Conservation (phyloP, 2,888 invertebrate genomes). For the Andrena bucephala region DNA sequence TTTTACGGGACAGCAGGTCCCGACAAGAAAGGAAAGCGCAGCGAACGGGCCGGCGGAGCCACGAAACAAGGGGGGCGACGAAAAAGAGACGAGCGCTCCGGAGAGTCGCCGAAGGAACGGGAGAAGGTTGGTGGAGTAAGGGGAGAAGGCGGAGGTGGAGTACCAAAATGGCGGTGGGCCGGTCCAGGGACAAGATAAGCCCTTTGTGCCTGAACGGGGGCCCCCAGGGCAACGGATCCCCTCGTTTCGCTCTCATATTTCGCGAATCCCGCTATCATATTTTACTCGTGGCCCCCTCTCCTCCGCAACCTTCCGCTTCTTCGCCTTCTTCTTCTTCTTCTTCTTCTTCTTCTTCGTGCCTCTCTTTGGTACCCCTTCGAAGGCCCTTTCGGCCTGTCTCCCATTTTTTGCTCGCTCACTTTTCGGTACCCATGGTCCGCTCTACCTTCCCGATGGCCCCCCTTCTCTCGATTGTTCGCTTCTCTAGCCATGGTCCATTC, state of each 20-base stretch:
- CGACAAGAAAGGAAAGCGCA: slow-evolving; percentile 76
- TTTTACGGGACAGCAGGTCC: slow-evolving; percentile 78
- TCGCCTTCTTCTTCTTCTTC: not conserved
- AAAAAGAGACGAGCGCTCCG: slow-evolving; percentile 63
- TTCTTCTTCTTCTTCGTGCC: slow-evolving; percentile 14
- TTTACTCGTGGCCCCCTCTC: slow-evolving; percentile 73
- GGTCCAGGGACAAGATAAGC: slow-evolving; percentile 80
- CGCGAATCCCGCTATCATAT: slow-evolving; percentile 84
- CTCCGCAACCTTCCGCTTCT: not conserved
- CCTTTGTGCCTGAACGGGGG: slow-evolving; percentile 76
- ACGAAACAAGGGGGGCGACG: slow-evolving; percentile 62
- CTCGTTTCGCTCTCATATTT: slow-evolving; percentile 83
- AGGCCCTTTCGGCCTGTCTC: slow-evolving; percentile 46
- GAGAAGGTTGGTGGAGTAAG: slow-evolving; percentile 43
- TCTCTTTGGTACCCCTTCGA: slow-evolving; percentile 19
- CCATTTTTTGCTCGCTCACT: slow-evolving; percentile 70
- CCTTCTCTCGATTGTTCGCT: slow-evolving; percentile 46
- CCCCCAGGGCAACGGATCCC: slow-evolving; percentile 74
- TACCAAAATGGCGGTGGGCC: slow-evolving; percentile 77
- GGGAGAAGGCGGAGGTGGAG: slow-evolving; percentile 65
- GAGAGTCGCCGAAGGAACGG: slow-evolving; percentile 27
- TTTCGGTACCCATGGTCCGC: slow-evolving; percentile 52
- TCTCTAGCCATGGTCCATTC: slow-evolving; percentile 26
- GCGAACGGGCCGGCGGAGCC: slow-evolving; percentile 62
- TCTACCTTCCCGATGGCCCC: slow-evolving; percentile 35